Conservation (phyloP, 1,140 invertebrate genomes). For the Pteromalus puparum region DNA sequence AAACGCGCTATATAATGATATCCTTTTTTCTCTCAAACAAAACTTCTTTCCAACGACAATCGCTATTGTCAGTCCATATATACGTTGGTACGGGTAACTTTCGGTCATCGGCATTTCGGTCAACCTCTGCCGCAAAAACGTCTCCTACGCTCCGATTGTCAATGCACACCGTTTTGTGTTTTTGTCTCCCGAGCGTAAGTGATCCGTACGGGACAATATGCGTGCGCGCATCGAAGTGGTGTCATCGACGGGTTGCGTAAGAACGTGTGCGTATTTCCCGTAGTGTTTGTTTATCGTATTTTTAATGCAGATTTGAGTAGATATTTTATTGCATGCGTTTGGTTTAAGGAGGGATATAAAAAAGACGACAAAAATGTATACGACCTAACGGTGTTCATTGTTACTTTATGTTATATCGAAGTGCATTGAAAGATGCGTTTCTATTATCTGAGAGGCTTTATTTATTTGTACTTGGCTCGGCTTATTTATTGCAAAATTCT, state of each 20-base stretch:
- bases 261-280: neutral
- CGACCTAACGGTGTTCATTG: neutral
- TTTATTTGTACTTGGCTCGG: neutral
- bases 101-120: neutral
- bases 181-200: neutral
- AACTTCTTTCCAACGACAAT: neutral
- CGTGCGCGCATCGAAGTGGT: neutral
- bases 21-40: neutral
- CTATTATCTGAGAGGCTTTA: neutral
- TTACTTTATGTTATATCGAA: neutral
- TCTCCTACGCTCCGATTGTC: neutral
- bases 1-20: neutral
- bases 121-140: neutral
- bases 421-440: neutral
- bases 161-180: neutral
- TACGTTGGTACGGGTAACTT: neutral
- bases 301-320: neutral
- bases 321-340: neutral
- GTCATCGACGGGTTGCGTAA: neutral
- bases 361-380: neutral
- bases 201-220: neutral
- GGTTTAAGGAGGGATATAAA: neutral
- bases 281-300: neutral
- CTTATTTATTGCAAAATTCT: neutral
- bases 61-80: neutral